A percentile compares a stretch with the other conserved stretches of the same genome.
phyloP scores from a whole-genome alignment of 2,888 invertebrate species.

The Parapristionchus giblindavisi region DNA sequence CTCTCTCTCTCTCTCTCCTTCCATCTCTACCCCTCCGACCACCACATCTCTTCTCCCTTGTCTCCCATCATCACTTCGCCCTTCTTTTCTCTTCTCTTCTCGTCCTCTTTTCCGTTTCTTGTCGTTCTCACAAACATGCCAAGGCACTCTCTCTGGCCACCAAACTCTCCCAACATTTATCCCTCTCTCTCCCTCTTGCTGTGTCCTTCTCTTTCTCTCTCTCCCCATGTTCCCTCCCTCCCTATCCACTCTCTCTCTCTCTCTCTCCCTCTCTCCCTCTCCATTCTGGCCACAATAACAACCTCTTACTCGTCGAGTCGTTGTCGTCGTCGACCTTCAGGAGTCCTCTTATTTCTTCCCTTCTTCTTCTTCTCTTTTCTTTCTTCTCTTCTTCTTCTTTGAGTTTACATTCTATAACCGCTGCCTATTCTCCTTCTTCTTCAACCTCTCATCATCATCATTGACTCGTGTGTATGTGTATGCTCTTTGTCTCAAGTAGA shows the following conservation, averaged over 20 bases:
- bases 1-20: too few species aligned
- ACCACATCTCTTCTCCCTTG: too few species aligned
- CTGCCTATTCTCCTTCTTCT: too few species aligned
- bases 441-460: too few species aligned
- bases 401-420: not conserved
- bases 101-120: not conserved
- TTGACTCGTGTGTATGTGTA: too few species aligned
- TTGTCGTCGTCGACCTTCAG: not conserved
- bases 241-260: too few species aligned
- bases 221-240: not conserved
- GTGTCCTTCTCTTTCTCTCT: not conserved
- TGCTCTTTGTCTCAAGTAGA: too few species aligned
- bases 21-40: too few species aligned
- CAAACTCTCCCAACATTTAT: not conserved
- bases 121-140: not conserved
- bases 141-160: not conserved
- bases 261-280: too few species aligned
- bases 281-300: too few species aligned
- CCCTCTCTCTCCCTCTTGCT: slow-evolving; percentile 4
- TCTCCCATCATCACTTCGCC: too few species aligned
- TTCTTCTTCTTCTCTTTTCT: not conserved
- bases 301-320: too few species aligned
- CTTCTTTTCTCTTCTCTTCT: not conserved
- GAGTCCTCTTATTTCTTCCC: not conserved
- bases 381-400: not conserved